Evolutionary conservation across 2,888 invertebrate species (phyloP).

Genomic region (Mythimna ferrago): DNA sequence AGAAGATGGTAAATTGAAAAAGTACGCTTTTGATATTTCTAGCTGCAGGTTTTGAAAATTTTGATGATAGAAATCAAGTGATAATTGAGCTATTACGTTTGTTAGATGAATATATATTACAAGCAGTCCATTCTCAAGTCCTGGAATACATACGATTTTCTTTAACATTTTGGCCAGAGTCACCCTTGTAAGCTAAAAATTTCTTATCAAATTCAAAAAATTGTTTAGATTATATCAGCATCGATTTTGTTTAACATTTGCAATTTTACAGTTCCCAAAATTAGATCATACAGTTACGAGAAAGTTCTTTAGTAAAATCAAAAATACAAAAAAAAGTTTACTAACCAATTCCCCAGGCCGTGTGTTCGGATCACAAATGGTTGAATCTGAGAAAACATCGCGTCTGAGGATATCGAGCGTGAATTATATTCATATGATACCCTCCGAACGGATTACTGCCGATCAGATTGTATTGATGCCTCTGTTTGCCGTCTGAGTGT

Average conservation of each 20-base stretch:
- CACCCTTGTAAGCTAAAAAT: too few species aligned
- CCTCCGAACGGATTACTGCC: slow-evolving; percentile 62
- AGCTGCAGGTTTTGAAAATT: too few species aligned
- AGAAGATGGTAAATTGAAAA: background rate
- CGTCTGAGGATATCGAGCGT: slow-evolving; percentile 70
- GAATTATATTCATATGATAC: slow-evolving; percentile 75
- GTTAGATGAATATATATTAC: too few species aligned
- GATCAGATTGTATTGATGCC: slow-evolving; percentile 62
- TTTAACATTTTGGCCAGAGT: too few species aligned
- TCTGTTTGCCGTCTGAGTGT: slow-evolving; percentile 61
- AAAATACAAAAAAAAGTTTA: background rate
- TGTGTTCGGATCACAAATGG: slow-evolving; percentile 55
- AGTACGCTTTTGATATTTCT: background rate
- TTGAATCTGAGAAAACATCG: slow-evolving; percentile 74
- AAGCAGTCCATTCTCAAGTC: too few species aligned
- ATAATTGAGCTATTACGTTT: too few species aligned
- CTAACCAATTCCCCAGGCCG: slow-evolving; percentile 22
- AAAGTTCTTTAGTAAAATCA: background rate
- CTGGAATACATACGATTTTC: too few species aligned
- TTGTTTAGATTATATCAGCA: too few species aligned
- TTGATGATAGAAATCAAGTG: background rate
- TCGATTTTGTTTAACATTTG: too few species aligned
- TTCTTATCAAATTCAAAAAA: too few species aligned
- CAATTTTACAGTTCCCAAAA: background rate
- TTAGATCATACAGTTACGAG: background rate